Evolutionary conservation across 2,888 invertebrate genomes (phyloP), one percentile per base, ranked within the genome.

Genomic region (Rutpela maculata): DNA sequence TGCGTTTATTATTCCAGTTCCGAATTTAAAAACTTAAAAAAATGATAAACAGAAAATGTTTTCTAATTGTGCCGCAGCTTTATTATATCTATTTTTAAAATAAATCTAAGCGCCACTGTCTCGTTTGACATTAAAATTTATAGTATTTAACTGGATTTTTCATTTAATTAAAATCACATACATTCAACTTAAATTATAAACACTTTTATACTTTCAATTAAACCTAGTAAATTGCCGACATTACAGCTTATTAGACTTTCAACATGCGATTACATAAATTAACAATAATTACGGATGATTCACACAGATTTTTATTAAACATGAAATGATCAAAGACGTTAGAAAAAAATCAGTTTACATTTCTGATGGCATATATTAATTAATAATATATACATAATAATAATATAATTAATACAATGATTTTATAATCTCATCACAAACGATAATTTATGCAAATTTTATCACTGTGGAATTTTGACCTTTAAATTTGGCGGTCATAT

Each of bases 401-500:
- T 18, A 5, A 19, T 22, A 3, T 19, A 59, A 12, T 19, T 22
- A 59, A 59, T 19, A 22, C 19, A 59, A 57, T 18, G 1, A 18
- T 18, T 57, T 57, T 6, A 57, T 19, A 10, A 57, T 60, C 15
- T 10, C 22, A 60, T 19, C 22, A 15, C 15, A 22, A 22, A 22
- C 5, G 22, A 19, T 59, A 59, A 59, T 22, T 11, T 63, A 68
- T 68, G 68, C 11, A 56, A 55, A 68, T 68, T 68, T 57, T 56
- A 17, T 68, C 57, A 17, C 31, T 55, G 18, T 12, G 1, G 15
- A 35, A 56, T 68, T 31, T 68, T 56, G 31, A 68, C 68, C 56
- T 68, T 56, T 68, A 31, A 68, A 68, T 68, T 68, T 68, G 31
- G 56, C 57, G 68, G 68, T 68, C 31, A 68, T 11, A 67, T 57